Evolutionary conservation across 2,888 invertebrate genomes (phyloP).

Genomic region (Harpalus rubripes): DNA sequence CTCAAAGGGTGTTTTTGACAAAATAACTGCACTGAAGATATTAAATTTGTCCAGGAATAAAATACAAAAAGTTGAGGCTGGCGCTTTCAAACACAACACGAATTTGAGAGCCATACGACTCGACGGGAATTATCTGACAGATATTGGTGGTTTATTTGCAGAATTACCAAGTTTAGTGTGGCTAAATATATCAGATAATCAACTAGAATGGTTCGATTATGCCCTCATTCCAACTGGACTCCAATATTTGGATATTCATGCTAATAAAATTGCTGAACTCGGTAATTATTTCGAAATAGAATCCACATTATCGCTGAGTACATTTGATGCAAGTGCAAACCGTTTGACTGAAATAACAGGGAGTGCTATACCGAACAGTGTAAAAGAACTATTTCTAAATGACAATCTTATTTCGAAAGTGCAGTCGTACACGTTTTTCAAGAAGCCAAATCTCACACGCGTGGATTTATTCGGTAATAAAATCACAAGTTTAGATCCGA

Average conservation of each 20-base stretch:
- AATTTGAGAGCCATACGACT: constrained; percentile 90
- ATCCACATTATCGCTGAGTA: constrained; percentile 87
- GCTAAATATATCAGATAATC: constrained; percentile 92
- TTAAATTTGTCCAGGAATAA: constrained; percentile 91
- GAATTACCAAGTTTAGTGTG: constrained; percentile 90
- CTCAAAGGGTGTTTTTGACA: constrained; percentile 88
- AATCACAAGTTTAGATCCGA: constrained; percentile 87
- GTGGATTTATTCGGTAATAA: constrained; percentile 91
- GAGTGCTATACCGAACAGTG: constrained; percentile 90
- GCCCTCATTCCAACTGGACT: constrained; percentile 90
- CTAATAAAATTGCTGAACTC: constrained; percentile 89
- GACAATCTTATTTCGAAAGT: constrained; percentile 91
- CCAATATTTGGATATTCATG: constrained; percentile 91
- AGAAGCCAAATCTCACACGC: constrained; percentile 90
- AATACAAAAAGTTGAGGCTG: constrained; percentile 88
- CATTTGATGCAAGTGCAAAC: constrained; percentile 91
- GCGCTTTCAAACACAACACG: constrained; percentile 87
- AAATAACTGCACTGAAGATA: constrained; percentile 88
- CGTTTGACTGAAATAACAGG: constrained; percentile 89
- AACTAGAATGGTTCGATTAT: constrained; percentile 90
- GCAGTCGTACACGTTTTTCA: constrained; percentile 92
- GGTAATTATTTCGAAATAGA: constrained; percentile 92
- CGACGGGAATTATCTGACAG: constrained; percentile 89
- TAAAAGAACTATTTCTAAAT: constrained; percentile 88
- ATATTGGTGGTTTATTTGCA: constrained; percentile 88